A percentile compares a stretch with the other conserved stretches of the same genome.
Conservation (phyloP, 2,113 vertebrate genomes). For the Corydoras maculifer region DNA sequence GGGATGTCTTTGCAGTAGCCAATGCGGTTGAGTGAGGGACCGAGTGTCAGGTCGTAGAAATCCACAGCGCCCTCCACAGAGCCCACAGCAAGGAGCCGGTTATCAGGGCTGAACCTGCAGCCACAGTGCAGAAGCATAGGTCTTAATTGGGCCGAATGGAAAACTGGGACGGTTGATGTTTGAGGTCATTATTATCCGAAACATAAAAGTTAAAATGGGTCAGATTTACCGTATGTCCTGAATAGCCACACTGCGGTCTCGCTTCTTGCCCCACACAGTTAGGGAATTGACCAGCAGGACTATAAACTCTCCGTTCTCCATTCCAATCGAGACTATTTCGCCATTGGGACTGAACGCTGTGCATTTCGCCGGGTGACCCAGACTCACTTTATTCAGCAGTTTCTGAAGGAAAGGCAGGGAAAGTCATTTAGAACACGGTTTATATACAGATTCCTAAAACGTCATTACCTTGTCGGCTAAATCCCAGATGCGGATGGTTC, state of each 20-base stretch:
- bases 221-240: slow-evolving; percentile 83
- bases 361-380: slow-evolving; percentile 85
- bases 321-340: slow-evolving; percentile 91
- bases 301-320: slow-evolving; percentile 94
- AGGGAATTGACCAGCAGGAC: slow-evolving; percentile 86
- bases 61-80: slow-evolving; percentile 87
- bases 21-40: slow-evolving; percentile 84
- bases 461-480: slow-evolving; percentile 82
- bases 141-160: too few relatives aligned
- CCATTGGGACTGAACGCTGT: slow-evolving; percentile 85
- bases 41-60: slow-evolving; percentile 91
- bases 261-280: slow-evolving; percentile 92
- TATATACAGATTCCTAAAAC: not conserved
- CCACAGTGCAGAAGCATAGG: not conserved
- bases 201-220: too few relatives aligned
- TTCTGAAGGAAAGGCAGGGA: slow-evolving; percentile 66
- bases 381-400: slow-evolving; percentile 87
- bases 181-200: too few relatives aligned
- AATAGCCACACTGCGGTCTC: slow-evolving; percentile 88
- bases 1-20: slow-evolving; percentile 95
- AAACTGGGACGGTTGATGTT: too few relatives aligned
- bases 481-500: slow-evolving; percentile 93
- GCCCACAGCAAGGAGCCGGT: slow-evolving; percentile 83
- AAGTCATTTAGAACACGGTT: not conserved
- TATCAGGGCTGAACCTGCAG: slow-evolving; percentile 88